phyloP scores from a whole-genome alignment of 2,113 vertebrate genomes.

The Zeus faber region DNA sequence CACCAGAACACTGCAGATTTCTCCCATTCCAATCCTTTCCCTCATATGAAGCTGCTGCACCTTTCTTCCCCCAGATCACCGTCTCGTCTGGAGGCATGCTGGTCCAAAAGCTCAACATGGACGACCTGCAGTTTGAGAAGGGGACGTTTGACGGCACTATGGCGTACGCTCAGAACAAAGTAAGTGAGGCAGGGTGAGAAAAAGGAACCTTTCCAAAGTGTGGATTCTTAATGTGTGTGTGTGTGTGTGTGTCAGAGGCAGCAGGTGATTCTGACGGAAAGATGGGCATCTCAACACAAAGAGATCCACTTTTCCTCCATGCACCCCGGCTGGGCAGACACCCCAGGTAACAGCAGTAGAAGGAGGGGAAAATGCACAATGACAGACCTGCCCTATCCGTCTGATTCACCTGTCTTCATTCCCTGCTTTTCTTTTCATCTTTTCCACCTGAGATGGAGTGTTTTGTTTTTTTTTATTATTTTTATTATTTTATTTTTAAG shows the following conservation, averaged over 20 bases:
- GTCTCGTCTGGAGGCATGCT: slow-evolving; percentile 89
- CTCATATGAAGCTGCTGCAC: no score
- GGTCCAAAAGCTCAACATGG: slow-evolving; percentile 81
- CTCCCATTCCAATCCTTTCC: no score
- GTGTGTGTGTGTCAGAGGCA: slow-evolving; percentile 68
- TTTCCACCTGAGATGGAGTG: no score
- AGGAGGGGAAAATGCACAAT: no score
- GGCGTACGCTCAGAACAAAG: slow-evolving; percentile 89
- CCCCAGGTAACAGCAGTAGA: slow-evolving; percentile 76
- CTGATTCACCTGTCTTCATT: no score
- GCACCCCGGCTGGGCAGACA: slow-evolving; percentile 85
- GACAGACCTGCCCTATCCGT: no score
- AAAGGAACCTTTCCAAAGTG: fast-evolving
- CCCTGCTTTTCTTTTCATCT: no score
- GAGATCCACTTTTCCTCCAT: slow-evolving; percentile 82
- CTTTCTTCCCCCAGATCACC: slow-evolving; percentile 75
- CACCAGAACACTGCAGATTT: no score
- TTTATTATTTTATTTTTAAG: no score
- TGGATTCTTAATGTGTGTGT: background rate
- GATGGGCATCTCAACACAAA: slow-evolving; percentile 72
- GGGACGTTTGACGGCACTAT: slow-evolving; percentile 83
- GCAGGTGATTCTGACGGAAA: slow-evolving; percentile 82
- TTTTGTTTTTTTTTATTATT: no score
- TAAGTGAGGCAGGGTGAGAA: slow-evolving; percentile 35
- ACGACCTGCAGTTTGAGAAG: slow-evolving; percentile 80